Conservation (phyloP, 37 sponge, comb jelly and placozoan genomes). For the Crambe crambe region DNA sequence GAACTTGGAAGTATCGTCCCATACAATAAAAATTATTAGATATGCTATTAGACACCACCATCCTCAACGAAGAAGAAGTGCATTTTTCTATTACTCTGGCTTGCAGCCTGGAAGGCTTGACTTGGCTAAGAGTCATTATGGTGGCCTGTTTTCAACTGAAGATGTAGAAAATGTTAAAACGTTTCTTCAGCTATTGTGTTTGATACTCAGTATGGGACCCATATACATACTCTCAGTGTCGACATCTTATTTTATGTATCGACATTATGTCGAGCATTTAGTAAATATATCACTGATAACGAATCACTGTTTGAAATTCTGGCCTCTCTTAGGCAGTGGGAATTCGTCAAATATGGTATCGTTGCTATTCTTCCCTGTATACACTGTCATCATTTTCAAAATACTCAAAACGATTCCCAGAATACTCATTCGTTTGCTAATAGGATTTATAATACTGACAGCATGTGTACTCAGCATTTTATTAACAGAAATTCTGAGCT, state of each 20-base stretch:
- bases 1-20: neutral
- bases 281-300: neutral
- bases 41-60: neutral
- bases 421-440: neutral
- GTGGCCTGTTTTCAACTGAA: neutral
- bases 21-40: neutral
- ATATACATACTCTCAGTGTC: neutral
- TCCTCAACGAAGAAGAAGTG: neutral
- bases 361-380: neutral
- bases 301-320: neutral
- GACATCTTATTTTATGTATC: neutral
- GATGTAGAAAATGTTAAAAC: neutral
- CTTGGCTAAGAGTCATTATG: neutral
- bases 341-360: neutral
- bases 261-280: neutral
- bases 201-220: neutral
- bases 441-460: neutral
- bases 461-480: neutral
- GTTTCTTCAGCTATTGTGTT: neutral
- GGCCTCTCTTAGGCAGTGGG: neutral
- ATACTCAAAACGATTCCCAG: neutral
- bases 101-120: neutral
- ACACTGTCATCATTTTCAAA: neutral
- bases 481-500: neutral
- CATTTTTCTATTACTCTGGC: neutral